These are phyloP conservation scores for Lota lota DNA, from an alignment of 2,113 vertebrate species.

Conservation along the genomic window DNA sequence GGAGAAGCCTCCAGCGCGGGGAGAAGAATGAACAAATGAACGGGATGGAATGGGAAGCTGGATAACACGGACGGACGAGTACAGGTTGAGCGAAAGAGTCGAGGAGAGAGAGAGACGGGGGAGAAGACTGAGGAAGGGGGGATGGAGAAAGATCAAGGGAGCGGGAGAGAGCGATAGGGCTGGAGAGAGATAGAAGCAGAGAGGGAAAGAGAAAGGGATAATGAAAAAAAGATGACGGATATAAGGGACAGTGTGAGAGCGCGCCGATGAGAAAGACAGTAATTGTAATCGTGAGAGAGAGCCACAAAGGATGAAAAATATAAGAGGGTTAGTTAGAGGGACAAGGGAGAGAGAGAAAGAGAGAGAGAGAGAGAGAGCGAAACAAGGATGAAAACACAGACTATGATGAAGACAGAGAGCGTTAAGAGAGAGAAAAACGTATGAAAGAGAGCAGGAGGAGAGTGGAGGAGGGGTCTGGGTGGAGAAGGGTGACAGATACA, in stretches of 20 bases:
- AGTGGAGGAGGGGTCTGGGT: constrained; percentile 3
- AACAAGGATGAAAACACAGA: not conserved
- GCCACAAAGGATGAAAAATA: too few species aligned
- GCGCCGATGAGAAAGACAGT: too few species aligned
- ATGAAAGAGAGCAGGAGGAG: constrained; percentile 1
- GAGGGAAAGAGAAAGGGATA: not conserved
- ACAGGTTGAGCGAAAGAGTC: not conserved
- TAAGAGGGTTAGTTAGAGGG: too few species aligned
- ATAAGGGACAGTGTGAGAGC: not conserved
- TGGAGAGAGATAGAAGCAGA: not conserved
- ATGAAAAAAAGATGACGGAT: not conserved
- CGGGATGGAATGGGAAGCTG: too few species aligned
- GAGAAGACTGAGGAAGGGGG: not conserved
- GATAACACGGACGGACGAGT: too few species aligned
- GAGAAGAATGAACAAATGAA: too few species aligned
- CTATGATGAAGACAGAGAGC: not conserved
- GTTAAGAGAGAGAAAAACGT: constrained; percentile 2
- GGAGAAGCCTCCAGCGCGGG: too few species aligned
- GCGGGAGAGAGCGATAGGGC: not conserved
- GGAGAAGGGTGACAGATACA: not conserved
- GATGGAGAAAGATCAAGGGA: not conserved
- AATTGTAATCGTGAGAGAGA: too few species aligned
- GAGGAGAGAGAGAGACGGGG: not conserved
- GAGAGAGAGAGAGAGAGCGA: not conserved
- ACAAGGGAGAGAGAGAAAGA: not conserved